Conservation (phyloP, 2,888 invertebrate species). For the Serrognathus titanus region DNA sequence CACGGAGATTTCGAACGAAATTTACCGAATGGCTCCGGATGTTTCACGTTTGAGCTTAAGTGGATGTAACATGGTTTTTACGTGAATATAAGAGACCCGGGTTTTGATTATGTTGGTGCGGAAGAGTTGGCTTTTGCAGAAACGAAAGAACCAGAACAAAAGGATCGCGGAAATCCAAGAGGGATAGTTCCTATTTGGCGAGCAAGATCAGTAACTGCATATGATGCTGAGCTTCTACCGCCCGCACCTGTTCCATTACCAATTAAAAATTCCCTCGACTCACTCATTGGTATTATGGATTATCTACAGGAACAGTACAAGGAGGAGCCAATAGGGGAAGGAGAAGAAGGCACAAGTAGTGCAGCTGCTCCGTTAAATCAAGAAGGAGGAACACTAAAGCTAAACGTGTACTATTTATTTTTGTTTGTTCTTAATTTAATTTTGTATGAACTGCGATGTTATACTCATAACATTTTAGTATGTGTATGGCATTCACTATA, state of each 20-base stretch:
- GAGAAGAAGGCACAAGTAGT: conserved; percentile 18
- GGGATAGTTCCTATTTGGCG: conserved; percentile 61
- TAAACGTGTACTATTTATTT: neutral
- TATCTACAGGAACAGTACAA: conserved; percentile 52
- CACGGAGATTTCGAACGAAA: conserved; percentile 71
- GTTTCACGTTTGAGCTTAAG: conserved; percentile 72
- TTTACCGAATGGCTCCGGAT: conserved; percentile 69
- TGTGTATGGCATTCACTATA: too few relatives aligned
- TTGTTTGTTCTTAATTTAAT: neutral
- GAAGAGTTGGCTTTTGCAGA: conserved; percentile 51
- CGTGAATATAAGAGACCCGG: conserved; percentile 58
- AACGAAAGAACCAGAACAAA: conserved; percentile 45
- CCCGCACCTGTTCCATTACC: conserved; percentile 66
- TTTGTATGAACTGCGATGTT: too few relatives aligned
- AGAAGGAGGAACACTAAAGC: neutral
- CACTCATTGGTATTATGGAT: conserved; percentile 50
- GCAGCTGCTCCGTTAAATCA: neutral
- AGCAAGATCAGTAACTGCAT: conserved; percentile 64
- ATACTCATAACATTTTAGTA: too few relatives aligned
- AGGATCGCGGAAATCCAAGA: conserved; percentile 37
- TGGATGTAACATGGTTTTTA: conserved; percentile 74
- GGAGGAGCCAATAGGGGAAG: conserved; percentile 33
- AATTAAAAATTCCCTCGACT: conserved; percentile 61
- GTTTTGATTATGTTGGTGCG: conserved; percentile 51
- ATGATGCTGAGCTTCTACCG: conserved; percentile 66